Conservation (phyloP, 2,888 invertebrate species). For the Hirtodrosophila histrioides region DNA sequence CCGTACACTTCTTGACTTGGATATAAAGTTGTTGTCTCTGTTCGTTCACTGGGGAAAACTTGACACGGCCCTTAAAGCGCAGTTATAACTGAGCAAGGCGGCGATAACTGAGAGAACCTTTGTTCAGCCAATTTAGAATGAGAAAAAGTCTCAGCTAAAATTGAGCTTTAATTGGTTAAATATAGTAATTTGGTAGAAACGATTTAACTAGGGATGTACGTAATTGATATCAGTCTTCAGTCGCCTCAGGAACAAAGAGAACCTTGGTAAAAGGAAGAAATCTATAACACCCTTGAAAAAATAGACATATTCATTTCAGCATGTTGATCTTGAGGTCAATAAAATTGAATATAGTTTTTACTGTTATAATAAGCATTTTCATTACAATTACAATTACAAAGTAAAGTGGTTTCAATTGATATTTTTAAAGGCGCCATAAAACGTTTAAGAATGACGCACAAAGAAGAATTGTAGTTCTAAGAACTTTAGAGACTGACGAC, state of each 20-base stretch:
- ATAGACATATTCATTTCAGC: too few species aligned
- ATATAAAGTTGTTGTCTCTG: constrained; percentile 21
- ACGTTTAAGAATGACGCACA: neutral
- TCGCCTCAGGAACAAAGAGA: too few species aligned
- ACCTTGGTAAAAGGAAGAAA: too few species aligned
- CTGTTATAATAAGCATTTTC: too few species aligned
- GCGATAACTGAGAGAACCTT: constrained; percentile 22
- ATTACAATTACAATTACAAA: too few species aligned
- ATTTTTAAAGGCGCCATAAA: too few species aligned
- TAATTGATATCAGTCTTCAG: too few species aligned
- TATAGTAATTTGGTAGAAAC: neutral
- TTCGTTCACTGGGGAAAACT: constrained; percentile 30
- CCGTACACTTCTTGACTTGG: neutral
- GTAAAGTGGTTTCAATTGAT: too few species aligned
- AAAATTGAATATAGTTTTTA: too few species aligned
- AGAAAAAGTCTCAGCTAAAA: constrained; percentile 14
- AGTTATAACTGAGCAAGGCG: constrained; percentile 8
- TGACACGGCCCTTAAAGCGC: constrained; percentile 30
- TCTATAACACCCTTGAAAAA: too few species aligned
- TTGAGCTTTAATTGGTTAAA: neutral
- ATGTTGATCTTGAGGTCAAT: too few species aligned
- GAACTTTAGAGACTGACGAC: too few species aligned
- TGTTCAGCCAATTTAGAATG: constrained; percentile 16
- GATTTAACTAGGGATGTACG: neutral
- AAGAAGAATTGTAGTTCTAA: neutral